phyloP scores from a whole-genome alignment of 37 sponge, comb jelly and placozoan species.

The Chondrosia reniformis region DNA sequence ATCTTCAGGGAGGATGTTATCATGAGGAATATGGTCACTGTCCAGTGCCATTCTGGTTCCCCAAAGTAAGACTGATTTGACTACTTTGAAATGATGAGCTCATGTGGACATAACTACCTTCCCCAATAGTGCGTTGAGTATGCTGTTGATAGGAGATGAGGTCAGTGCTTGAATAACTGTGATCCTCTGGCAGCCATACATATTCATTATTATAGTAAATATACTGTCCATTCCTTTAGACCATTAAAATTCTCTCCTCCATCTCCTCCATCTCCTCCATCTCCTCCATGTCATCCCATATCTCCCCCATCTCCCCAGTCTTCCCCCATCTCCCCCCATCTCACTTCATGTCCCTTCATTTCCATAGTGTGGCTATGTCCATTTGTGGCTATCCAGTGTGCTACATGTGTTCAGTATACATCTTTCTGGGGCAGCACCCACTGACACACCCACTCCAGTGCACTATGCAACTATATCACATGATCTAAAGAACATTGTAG shows the following conservation, averaged over 20 bases:
- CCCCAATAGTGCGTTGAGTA: not conserved
- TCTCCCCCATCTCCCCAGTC: not conserved
- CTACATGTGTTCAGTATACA: conserved; percentile 22
- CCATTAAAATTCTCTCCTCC: no score
- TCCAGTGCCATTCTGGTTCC: no score
- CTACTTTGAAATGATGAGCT: no score
- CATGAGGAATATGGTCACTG: no score
- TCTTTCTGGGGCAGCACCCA: not conserved
- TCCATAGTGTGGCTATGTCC: conserved; percentile 51
- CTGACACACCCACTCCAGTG: not conserved
- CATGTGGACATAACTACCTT: no score
- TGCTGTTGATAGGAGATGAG: conserved; percentile 16
- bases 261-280: not conserved
- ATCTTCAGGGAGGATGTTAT: no score
- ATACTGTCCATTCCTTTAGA: no score
- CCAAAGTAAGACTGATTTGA: no score
- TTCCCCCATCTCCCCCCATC: not conserved
- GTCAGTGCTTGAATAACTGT: no score
- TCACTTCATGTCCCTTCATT: not conserved
- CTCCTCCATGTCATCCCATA: no score
- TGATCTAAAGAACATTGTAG: not conserved
- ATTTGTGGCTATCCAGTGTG: conserved; percentile 51
- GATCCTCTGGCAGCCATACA: no score
- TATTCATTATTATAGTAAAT: no score
- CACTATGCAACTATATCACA: not conserved